Evolutionary conservation across 2,888 invertebrate genomes (phyloP).

Genomic region (Agrilus cyanescens): DNA sequence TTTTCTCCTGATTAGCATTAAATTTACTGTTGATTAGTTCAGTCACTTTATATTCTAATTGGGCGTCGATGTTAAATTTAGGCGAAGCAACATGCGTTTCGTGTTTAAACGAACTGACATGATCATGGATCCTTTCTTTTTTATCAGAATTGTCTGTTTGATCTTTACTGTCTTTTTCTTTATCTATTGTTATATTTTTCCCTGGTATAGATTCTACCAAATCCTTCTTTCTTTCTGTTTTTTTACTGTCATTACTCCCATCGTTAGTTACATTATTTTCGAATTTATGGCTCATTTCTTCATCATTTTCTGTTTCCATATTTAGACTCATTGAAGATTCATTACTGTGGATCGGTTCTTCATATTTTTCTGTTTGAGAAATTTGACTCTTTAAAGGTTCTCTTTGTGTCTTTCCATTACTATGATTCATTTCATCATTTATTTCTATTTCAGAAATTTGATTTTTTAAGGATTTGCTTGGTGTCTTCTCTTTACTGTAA

Average conservation of each 20-base stretch:
- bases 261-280: too few relatives aligned
- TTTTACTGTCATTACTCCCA: too few relatives aligned
- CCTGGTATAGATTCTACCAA: background rate
- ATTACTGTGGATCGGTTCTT: background rate
- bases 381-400: background rate
- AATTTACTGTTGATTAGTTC: too few relatives aligned
- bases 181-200: background rate
- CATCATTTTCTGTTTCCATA: background rate
- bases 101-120: too few relatives aligned
- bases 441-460: background rate
- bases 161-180: conserved; percentile 1
- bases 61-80: too few relatives aligned
- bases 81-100: too few relatives aligned
- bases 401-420: background rate
- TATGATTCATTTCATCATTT: background rate
- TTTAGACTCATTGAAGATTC: background rate
- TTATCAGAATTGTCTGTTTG: background rate
- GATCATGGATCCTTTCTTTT: background rate
- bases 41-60: too few relatives aligned
- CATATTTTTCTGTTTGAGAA: background rate
- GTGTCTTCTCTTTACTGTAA: background rate
- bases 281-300: too few relatives aligned
- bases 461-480: background rate
- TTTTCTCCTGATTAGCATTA: background rate
- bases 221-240: too few relatives aligned